Base-by-base conservation (phyloP, 2,888 invertebrate genomes). In the Hydrotaea diabolus region DNA sequence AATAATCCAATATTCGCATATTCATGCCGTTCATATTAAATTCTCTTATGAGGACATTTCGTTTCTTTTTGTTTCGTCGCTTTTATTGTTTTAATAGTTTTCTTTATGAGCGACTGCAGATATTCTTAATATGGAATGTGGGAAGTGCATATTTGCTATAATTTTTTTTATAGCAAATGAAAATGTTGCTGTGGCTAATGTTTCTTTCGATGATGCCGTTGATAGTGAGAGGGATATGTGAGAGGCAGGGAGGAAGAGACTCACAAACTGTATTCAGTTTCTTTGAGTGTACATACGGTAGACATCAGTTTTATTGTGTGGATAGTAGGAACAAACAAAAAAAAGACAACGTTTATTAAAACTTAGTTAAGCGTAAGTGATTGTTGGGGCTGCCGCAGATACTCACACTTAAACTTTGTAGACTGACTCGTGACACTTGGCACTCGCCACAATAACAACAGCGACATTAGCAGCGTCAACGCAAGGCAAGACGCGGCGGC, bases 371-470 rank as follows among this genome's bases (percentile, higher is more conserved):
- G 49, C n/a, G 13, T 13, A 49, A 13, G 49, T n/a, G 49, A 49
- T 49, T 49, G 49, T 49, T 69, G 39, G 69, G 39, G 69, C 5
- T 69, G 17, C 13, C 39, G 17, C 59, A 59, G 59, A 26, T 23
- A 59, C 23, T 59, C 62, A 31, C 62, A 62, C 31, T 62, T 62
- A 62, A 69, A 23, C 43, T 19, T 13, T 9, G 46, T 69, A 69
- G 69, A 69, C 69, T 23, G n/a, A 19, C 31, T 46, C 43, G 46
- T 79, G 82, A 71, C 83, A 72, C 72, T 80, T 83, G 83, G 66
- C 80, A 80, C 73, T 80, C 62, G 80, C 83, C 77, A 74, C 77
- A 77, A 73, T 64, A 64, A 4, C n/a, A 64, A 36, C 64, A 64
- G 17, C 2, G 36, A 39, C 21, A 64, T 36, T 26, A 59, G 59